Conservation (phyloP, 2,888 invertebrate genomes). For the Cyaniris semiargus region DNA sequence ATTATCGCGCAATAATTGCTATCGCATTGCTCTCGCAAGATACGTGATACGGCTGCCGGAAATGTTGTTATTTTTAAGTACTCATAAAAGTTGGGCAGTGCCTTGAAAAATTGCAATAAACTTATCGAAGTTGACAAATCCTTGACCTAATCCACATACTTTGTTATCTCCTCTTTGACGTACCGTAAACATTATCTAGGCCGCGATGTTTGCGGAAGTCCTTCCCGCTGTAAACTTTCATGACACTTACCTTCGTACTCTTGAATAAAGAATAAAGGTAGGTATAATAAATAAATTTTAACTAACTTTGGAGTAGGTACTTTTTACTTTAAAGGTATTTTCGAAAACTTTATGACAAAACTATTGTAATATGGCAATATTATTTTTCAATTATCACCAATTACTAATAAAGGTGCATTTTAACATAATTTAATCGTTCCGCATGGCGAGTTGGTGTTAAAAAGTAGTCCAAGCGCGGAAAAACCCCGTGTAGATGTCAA, state of each 20-base stretch:
- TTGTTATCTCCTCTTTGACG: neutral
- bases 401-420: neutral
- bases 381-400: too few species aligned
- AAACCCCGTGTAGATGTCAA: slow-evolving; percentile 20
- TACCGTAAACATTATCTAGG: slow-evolving; percentile 14
- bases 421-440: neutral
- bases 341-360: too few species aligned
- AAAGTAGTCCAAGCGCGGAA: slow-evolving; percentile 24
- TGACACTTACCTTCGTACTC: slow-evolving; percentile 1
- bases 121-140: slow-evolving; percentile 2
- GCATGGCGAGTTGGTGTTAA: neutral
- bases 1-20: too few species aligned
- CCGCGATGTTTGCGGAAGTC: neutral
- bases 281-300: too few species aligned
- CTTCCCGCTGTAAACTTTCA: neutral
- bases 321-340: neutral
- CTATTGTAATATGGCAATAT: too few species aligned
- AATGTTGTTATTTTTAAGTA: too few species aligned
- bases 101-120: neutral
- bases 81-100: neutral
- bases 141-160: slow-evolving; percentile 16
- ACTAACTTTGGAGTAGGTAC: neutral
- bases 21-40: too few species aligned
- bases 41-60: too few species aligned
- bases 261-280: neutral